Evolutionary conservation across 1,140 invertebrate genomes (phyloP).

Genomic region (Octopus bimaculoides): DNA sequence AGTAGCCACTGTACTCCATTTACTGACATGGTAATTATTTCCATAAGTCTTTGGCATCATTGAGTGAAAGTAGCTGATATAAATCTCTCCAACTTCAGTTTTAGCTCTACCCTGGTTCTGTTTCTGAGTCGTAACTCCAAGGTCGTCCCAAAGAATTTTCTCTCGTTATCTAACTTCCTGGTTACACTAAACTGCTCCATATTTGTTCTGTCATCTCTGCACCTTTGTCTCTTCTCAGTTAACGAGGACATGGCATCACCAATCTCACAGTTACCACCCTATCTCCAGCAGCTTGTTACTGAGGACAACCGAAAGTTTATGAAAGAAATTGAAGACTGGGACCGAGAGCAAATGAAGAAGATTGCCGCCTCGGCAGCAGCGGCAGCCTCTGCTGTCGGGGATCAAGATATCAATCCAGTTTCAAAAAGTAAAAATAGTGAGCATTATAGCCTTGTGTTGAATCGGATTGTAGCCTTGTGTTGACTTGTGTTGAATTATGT

Average conservation of each 20-base stretch:
- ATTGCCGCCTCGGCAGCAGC: slow-evolving; percentile 6
- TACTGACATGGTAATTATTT: no score
- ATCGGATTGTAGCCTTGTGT: background rate
- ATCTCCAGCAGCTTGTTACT: slow-evolving; percentile 52
- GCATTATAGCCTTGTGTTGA: background rate
- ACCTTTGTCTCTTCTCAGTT: background rate
- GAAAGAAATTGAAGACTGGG: slow-evolving; percentile 56
- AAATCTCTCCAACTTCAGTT: no score
- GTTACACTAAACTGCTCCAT: no score
- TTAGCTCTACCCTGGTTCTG: no score
- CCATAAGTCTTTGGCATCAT: no score
- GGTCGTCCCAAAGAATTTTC: no score
- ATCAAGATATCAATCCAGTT: background rate
- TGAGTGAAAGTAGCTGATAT: no score
- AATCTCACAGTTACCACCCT: slow-evolving; percentile 38
- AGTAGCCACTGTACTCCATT: no score
- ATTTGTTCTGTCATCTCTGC: no score
- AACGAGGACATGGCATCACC: background rate
- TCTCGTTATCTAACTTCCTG: no score
- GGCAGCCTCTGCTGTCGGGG: slow-evolving; percentile 10
- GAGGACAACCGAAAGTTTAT: slow-evolving; percentile 54
- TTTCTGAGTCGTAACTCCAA: no score
- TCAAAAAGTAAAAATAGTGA: background rate
- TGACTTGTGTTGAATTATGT: no score
- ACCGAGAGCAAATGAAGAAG: slow-evolving; percentile 44